Evolutionary conservation across 2,888 invertebrate genomes (phyloP).

Genomic region (Diploptera punctata): DNA sequence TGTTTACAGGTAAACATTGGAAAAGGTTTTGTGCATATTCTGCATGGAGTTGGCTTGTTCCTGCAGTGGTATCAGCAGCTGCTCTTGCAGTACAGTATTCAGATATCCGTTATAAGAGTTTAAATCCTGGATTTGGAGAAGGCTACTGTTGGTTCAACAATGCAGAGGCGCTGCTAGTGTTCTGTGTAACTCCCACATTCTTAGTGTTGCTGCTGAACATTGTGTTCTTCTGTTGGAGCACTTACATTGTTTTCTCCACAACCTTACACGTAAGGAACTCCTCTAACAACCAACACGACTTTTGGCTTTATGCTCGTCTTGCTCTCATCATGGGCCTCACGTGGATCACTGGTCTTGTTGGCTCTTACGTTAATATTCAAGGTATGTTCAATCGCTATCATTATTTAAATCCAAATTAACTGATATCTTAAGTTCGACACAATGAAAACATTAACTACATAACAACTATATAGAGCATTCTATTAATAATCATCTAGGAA

Average conservation of each 20-base stretch:
- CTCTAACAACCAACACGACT: background rate
- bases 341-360: constrained; percentile 6
- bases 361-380: background rate
- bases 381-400: too few species aligned
- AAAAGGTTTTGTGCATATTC: background rate
- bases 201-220: background rate
- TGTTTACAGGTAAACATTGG: constrained; percentile 14
- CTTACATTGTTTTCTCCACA: background rate
- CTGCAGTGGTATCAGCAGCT: background rate
- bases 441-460: too few species aligned
- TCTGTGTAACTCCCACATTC: background rate
- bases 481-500: too few species aligned
- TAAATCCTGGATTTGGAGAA: background rate
- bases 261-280: background rate
- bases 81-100: background rate
- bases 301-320: constrained; percentile 4
- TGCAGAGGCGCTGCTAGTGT: background rate
- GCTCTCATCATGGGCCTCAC: constrained; percentile 21
- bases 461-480: too few species aligned
- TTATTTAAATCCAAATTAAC: too few species aligned
- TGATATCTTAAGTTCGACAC: too few species aligned
- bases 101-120: background rate
- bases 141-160: background rate
- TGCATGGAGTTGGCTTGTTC: constrained; percentile 4
- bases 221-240: constrained; percentile 10